Conservation (phyloP, 2,888 invertebrate species). For the Tubulanus polymorphus region DNA sequence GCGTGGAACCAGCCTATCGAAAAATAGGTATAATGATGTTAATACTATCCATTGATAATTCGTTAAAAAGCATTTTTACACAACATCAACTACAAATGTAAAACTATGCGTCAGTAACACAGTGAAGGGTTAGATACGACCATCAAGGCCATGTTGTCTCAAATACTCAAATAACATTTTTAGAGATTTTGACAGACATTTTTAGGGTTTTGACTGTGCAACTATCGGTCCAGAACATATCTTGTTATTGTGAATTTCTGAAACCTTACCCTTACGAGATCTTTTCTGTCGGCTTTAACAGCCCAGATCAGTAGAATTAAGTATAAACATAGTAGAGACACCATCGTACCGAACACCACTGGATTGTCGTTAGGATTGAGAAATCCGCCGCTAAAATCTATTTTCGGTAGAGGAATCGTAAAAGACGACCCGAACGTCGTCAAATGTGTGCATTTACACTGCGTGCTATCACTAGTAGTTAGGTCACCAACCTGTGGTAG, state of each 20-base stretch:
- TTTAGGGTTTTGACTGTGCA: no score
- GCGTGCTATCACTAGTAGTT: slow-evolving; percentile 22
- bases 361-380: slow-evolving; percentile 25
- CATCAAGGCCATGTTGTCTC: no score
- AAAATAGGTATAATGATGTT: slow-evolving; percentile 4
- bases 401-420: slow-evolving; percentile 24
- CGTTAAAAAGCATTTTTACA: no score
- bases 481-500: slow-evolving; percentile 28
- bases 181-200: no score
- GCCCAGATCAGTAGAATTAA: slow-evolving; percentile 21
- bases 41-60: no score
- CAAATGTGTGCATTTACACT: slow-evolving; percentile 23
- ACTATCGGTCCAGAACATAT: no score
- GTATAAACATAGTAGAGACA: slow-evolving; percentile 22
- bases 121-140: no score
- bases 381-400: slow-evolving; percentile 26
- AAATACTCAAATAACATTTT: no score
- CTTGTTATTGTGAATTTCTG: no score
- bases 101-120: no score
- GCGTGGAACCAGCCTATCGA: slow-evolving; percentile 38
- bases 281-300: slow-evolving; percentile 18
- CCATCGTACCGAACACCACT: slow-evolving; percentile 22
- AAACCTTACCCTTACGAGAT: slow-evolving; percentile 19
- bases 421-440: slow-evolving; percentile 18
- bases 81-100: no score